Percentiles rank a stretch among this genome's conserved stretches.
Evolutionary conservation across 2,113 vertebrate species (phyloP).

Genomic region (Myocastor coypus): DNA sequence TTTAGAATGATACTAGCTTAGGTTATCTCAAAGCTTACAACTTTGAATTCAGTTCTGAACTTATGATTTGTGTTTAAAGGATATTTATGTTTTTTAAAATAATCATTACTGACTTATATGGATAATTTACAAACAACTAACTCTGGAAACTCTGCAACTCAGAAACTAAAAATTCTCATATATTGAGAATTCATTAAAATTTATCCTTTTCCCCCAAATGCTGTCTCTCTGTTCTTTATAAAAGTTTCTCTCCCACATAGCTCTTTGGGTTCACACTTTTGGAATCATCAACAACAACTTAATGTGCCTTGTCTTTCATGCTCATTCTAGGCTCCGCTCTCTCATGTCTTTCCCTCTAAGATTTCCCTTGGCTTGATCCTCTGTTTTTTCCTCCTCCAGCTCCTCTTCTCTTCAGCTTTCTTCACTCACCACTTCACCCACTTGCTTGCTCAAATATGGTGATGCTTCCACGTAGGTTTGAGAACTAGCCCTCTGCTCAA

Average conservation of each 20-base stretch:
- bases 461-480: neutral
- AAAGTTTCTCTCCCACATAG: neutral
- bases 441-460: slow-evolving; percentile 25
- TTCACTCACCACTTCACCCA: neutral
- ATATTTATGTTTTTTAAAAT: neutral
- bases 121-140: neutral
- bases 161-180: neutral
- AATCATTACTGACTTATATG: neutral
- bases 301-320: slow-evolving; percentile 11
- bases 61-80: slow-evolving; percentile 30
- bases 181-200: neutral
- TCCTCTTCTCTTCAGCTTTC: slow-evolving; percentile 16
- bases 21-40: neutral
- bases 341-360: neutral
- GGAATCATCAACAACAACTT: neutral
- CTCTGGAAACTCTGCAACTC: neutral
- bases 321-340: neutral
- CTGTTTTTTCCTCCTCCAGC: neutral
- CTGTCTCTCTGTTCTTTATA: neutral
- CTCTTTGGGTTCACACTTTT: slow-evolving; percentile 5
- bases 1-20: slow-evolving; percentile 48
- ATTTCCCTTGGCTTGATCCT: neutral
- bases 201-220: neutral
- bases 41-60: slow-evolving; percentile 7
- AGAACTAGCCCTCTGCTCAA: neutral